phyloP scores from a whole-genome alignment of 2,797 vertebrate species.

The Notolabrus celidotus region DNA sequence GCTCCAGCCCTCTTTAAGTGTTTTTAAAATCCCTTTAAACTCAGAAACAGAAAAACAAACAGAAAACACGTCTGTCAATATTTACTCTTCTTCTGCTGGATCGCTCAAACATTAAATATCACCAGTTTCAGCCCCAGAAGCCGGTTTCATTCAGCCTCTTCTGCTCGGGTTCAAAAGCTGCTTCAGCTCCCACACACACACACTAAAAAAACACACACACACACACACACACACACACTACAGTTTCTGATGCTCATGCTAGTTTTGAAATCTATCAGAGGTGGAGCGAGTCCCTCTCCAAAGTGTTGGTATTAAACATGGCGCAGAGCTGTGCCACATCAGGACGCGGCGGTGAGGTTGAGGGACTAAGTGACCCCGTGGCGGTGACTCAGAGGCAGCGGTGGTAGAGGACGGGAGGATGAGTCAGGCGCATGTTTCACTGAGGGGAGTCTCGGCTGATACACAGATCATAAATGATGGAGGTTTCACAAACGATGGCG shows the following conservation, averaged over 20 bases:
- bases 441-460: neutral
- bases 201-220: no score
- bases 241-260: no score
- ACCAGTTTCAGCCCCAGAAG: neutral
- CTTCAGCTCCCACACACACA: no score
- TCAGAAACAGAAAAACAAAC: neutral
- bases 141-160: neutral
- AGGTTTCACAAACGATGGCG: neutral
- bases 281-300: neutral
- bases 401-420: neutral
- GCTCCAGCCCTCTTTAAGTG: no score
- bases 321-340: neutral
- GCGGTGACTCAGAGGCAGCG: neutral
- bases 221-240: no score
- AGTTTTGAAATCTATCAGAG: neutral
- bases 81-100: neutral
- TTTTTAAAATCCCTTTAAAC: no score
- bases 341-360: neutral
- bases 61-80: neutral
- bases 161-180: neutral
- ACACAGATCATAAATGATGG: slow-evolving; percentile 3
- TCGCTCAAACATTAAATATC: neutral
- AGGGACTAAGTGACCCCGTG: neutral
- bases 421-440: slow-evolving; percentile 5
- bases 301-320: no score